Conservation (phyloP, 2,113 vertebrate genomes). For the Cariama cristata region DNA sequence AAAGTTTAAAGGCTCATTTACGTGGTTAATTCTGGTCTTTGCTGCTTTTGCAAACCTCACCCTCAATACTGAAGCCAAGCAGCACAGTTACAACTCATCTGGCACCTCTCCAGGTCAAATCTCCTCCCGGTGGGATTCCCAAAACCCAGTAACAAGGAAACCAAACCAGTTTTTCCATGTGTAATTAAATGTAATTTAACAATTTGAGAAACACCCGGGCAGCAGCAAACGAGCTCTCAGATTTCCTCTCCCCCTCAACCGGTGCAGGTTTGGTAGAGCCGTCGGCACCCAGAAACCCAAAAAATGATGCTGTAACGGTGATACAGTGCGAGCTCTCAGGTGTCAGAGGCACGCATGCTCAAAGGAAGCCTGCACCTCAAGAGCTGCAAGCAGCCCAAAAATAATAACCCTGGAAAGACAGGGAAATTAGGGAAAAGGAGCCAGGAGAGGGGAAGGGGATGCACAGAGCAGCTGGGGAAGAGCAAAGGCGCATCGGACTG, state of each 20-base stretch:
- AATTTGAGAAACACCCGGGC: background rate
- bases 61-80: background rate
- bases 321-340: fast-evolving
- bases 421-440: background rate
- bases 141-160: constrained; percentile 5
- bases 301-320: background rate
- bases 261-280: fast-evolving
- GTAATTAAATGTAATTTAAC: background rate
- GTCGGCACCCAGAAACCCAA: background rate
- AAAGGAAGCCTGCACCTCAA: background rate
- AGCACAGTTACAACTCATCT: background rate
- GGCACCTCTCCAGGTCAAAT: background rate
- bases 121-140: background rate
- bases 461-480: fast-evolving
- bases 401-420: background rate
- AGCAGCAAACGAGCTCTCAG: background rate
- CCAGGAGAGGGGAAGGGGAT: background rate
- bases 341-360: background rate
- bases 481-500: fast-evolving
- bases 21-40: background rate
- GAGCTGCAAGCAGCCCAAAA: background rate
- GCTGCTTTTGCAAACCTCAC: background rate
- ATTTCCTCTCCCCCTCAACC: background rate
- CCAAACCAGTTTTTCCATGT: background rate
- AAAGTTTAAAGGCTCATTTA: background rate